These are phyloP conservation scores for Chloropsis hardwickii DNA, from an alignment of 2,113 vertebrate genomes.

Conservation along the genomic window DNA sequence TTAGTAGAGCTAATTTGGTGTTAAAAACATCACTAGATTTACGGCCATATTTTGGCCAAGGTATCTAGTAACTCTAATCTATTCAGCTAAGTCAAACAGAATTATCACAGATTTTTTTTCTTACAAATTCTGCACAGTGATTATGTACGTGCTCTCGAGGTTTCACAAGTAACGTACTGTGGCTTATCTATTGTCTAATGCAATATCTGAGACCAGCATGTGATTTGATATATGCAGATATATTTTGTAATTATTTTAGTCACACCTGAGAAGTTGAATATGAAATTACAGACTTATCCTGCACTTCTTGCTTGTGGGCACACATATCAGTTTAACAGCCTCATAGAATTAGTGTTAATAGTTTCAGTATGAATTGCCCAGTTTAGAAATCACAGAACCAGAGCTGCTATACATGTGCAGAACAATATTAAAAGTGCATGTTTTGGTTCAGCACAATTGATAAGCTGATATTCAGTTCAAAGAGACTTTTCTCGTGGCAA, in stretches of 20 bases:
- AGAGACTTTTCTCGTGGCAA: not conserved
- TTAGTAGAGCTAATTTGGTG: not conserved
- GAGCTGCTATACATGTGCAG: not conserved
- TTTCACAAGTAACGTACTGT: not conserved
- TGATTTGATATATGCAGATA: not conserved
- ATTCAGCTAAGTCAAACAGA: not conserved
- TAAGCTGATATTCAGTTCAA: not conserved
- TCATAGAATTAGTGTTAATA: not conserved
- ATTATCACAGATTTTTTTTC: not conserved
- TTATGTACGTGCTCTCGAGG: fast-evolving
- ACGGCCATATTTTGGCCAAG: not conserved
- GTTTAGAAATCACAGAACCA: not conserved
- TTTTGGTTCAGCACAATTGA: not conserved
- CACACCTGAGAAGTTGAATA: not conserved
- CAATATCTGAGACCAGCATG: not conserved
- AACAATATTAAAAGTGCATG: not conserved
- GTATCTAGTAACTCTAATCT: not conserved
- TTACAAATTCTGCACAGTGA: not conserved
- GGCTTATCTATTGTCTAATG: not conserved
- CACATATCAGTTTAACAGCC: not conserved
- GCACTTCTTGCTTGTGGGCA: not conserved
- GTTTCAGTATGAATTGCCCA: not conserved
- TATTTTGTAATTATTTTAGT: not conserved
- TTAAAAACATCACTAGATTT: not conserved
- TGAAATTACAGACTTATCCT: not conserved